Conservation (phyloP, 2,797 vertebrate genomes). For the Eulemur mongoz region DNA sequence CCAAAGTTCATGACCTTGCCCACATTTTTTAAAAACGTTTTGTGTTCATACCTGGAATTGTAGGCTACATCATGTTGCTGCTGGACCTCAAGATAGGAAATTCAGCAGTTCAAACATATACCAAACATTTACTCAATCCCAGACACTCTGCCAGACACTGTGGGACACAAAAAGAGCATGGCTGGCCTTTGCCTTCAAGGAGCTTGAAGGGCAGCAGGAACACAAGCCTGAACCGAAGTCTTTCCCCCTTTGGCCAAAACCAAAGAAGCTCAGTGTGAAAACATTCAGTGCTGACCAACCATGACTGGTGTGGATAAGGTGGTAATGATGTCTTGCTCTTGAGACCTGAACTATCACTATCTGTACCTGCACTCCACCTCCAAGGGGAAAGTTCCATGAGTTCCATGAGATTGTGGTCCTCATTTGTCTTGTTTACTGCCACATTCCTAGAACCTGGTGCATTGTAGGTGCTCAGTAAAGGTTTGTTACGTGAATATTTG, state of each 20-base stretch:
- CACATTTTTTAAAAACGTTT: neutral
- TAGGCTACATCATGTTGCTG: neutral
- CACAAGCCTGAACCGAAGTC: neutral
- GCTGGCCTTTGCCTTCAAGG: neutral
- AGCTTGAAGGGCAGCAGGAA: neutral
- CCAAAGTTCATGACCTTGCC: neutral
- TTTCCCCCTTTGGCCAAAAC: neutral
- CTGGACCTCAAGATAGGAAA: neutral
- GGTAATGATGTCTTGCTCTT: neutral
- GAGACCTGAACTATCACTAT: neutral
- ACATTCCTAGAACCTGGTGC: neutral
- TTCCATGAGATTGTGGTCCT: neutral
- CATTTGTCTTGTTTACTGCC: neutral
- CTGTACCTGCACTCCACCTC: neutral
- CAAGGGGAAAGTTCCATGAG: neutral
- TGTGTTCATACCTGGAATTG: slow-evolving; percentile 6
- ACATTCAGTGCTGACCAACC: neutral
- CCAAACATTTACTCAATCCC: neutral
- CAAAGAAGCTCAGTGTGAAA: neutral
- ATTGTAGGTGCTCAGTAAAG: neutral
- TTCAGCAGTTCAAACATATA: neutral
- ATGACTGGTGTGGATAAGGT: neutral
- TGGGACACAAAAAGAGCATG: neutral
- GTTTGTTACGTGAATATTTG: neutral
- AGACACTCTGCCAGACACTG: neutral